Evolutionary conservation across 2,888 invertebrate genomes (phyloP).

Genomic region (Watsonalla binaria): DNA sequence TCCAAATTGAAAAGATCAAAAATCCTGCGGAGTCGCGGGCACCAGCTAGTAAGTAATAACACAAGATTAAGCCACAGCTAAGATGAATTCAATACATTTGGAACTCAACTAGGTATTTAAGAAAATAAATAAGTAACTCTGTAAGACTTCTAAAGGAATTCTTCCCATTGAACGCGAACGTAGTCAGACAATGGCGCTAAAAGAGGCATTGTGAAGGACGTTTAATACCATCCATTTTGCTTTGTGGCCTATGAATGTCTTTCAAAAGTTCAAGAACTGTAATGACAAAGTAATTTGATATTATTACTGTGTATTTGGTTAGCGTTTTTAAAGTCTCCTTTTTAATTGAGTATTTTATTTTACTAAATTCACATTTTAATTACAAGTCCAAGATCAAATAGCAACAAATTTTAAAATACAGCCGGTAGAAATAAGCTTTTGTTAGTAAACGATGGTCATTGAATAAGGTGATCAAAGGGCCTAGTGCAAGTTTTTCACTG

Average conservation of each 20-base stretch:
- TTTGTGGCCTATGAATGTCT: slow-evolving; percentile 44
- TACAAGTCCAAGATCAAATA: too few species aligned
- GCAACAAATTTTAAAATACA: too few species aligned
- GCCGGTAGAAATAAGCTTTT: too few species aligned
- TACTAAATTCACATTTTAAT: background rate
- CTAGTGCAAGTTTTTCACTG: too few species aligned
- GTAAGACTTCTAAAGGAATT: background rate
- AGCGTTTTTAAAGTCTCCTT: background rate
- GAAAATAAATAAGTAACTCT: background rate
- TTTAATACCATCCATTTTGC: slow-evolving; percentile 54
- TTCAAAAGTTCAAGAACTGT: slow-evolving; percentile 28
- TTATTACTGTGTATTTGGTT: background rate
- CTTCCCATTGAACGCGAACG: slow-evolving; percentile 26
- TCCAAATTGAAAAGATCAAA: too few species aligned
- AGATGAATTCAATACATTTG: background rate
- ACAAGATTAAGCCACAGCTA: too few species aligned
- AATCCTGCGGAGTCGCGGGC: too few species aligned
- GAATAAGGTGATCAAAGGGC: too few species aligned
- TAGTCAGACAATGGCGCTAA: slow-evolving; percentile 47
- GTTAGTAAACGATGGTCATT: too few species aligned
- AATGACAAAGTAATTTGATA: slow-evolving; percentile 9
- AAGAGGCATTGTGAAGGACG: slow-evolving; percentile 50
- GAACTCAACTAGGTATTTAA: background rate
- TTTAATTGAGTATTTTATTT: background rate
- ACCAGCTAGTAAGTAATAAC: too few species aligned